Evolutionary conservation across 2,113 vertebrate genomes (phyloP).

Genomic region (Pandion haliaetus): DNA sequence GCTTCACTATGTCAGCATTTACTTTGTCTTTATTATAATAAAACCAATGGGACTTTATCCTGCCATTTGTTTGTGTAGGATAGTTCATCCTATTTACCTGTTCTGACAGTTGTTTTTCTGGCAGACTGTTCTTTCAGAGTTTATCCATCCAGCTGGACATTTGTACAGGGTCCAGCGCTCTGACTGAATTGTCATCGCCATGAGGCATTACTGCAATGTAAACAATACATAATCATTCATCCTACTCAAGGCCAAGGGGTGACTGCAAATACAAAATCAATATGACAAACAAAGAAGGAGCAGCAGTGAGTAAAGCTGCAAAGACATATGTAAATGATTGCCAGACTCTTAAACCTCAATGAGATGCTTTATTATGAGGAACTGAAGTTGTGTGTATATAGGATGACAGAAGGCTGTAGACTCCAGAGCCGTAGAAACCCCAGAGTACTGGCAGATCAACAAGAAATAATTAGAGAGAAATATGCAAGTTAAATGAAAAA

Average conservation of each 20-base stretch:
- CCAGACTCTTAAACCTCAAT: neutral
- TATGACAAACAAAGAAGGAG: neutral
- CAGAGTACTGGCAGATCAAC: neutral
- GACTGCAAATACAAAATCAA: conserved; percentile 8
- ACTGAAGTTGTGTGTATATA: neutral
- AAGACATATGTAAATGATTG: neutral
- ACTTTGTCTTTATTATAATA: neutral
- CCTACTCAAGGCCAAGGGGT: neutral
- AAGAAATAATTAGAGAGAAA: conserved; percentile 27
- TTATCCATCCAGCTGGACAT: conserved; percentile 17
- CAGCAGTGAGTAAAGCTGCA: neutral
- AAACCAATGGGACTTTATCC: neutral
- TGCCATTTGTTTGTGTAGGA: neutral
- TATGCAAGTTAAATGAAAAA: neutral
- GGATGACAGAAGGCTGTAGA: neutral
- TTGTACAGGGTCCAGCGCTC: neutral
- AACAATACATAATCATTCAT: neutral
- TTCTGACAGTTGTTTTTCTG: neutral
- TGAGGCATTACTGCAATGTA: neutral
- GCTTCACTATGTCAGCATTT: neutral
- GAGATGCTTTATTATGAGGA: neutral
- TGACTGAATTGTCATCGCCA: neutral
- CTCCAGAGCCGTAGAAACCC: neutral
- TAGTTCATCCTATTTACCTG: neutral
- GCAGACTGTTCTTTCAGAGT: neutral